Evolutionary conservation across 2,113 vertebrate species (phyloP).

Genomic region (Australoheros scitulus): DNA sequence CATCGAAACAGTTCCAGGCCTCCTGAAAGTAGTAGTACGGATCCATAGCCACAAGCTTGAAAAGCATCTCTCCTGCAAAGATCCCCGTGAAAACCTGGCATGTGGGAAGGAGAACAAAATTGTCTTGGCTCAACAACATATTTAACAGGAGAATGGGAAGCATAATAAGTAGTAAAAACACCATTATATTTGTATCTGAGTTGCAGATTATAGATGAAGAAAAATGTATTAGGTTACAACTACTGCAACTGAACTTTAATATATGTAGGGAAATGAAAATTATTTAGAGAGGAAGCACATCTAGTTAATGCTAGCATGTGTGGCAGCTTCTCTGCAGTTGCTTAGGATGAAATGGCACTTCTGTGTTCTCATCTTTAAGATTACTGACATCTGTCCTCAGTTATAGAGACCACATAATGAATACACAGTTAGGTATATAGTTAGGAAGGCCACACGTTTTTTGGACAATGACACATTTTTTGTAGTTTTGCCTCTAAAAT

Average conservation of each 20-base stretch:
- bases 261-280: not conserved
- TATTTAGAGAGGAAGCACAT: constrained; percentile 13
- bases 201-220: not conserved
- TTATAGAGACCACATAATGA: not conserved
- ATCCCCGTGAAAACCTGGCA: constrained; percentile 97
- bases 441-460: not conserved
- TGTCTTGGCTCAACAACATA: not conserved
- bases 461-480: rapidly evolving
- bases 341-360: not conserved
- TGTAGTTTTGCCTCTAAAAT: not conserved
- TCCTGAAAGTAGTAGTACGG: constrained; percentile 99
- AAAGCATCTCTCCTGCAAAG: constrained; percentile 98
- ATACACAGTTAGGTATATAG: not conserved
- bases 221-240: not conserved
- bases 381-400: constrained; percentile 10
- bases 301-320: not conserved
- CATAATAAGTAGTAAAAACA: not conserved
- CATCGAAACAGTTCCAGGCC: constrained; percentile 99
- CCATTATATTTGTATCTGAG: not conserved
- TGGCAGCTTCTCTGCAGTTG: not conserved
- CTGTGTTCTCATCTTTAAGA: constrained; percentile 4
- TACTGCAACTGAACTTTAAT: not conserved
- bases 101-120: constrained; percentile 14
- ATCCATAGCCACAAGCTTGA: constrained; percentile 98
- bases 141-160: constrained; percentile 7